Evolutionary conservation across 2,888 invertebrate genomes (phyloP), one percentile per base, ranked within the genome.

Genomic region (Syrista parreyssii): DNA sequence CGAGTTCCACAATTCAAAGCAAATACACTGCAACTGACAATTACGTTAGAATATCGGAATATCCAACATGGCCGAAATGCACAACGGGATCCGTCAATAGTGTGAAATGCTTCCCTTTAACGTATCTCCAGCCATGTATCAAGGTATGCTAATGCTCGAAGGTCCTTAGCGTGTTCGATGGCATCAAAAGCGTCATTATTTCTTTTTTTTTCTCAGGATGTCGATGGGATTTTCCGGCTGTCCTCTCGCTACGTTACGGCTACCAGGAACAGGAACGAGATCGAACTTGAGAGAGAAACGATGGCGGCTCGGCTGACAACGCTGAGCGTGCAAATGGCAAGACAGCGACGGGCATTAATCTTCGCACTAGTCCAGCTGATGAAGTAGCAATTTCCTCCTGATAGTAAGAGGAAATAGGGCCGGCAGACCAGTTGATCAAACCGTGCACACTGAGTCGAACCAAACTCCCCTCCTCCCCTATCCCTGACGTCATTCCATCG

Each of bases 341-440:
- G 84, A 81, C 81, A 84, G 84, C 84, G 85, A 84, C 84, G 82
- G 85, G 81, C 85, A 86, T 86, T 86, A 86, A 86, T 86, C 86
- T 85, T 85, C 85, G 81, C 85, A 76, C 86, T 86, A 85, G 71
- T 82, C 85, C 86, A 86, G 84, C 89, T 89, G 89, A 89, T 89
- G 89, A 89, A 89, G 89, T 89, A 88, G 89, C 89, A 89, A 89
- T 89, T 89, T 89, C 89, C 89, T 88, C 88, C 83, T 86, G 88
- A 88, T 89, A 86, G 88, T 85, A 85, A 86, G 86, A 87, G 89
- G 89, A 89, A 89, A 89, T 89, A 87, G 89, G 88, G 88, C 87
- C 89, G 86, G 88, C 89, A 84, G 86, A 86, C 87, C 86, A 87
- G 86, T 86, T 85, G 85, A 86, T 86, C 85, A 86, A 86, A 85